Base-by-base conservation (phyloP, 2,113 vertebrate species). In the Eurypyga helias region DNA sequence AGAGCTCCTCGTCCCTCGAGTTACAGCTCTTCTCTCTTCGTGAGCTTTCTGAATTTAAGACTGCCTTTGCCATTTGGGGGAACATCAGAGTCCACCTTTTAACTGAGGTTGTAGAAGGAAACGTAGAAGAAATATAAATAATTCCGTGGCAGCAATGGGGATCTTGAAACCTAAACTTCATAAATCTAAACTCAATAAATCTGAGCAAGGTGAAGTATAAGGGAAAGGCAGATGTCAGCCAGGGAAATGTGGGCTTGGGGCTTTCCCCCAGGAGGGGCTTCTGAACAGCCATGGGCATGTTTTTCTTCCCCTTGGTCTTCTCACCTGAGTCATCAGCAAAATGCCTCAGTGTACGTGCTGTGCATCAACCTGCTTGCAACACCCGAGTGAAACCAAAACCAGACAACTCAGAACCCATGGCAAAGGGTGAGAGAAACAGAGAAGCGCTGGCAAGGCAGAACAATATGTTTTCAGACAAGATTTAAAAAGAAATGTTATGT, bases 391-490 rank as follows among this genome's bases (percentile, higher is more conserved):
- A 89, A 89, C 46, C 48, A 13, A 38, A 82, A 89, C 65, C 41
- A 82, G 52, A 9, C 89, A 96, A 16, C 55, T 49, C 94, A 72
- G 69, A 79, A 19, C 87, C 91, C 82, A 17, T 34, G 84, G 81
- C 45, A 89, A 95, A 72, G 89, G 95, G 89, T 51, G 93, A 94
- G 87, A 79, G 87, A 93, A 95, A 62, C 70, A 91, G 93, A 82
- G 78, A 61, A 69, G 49, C 0, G 0, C 93, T 96, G 93, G 94
- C 95, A 96, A 94, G 81, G 66, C 89, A 95, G 89, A 94, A 97
- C 89, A 96, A 95, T 95, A 92, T 95, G 94, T 97, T 97, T 97
- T 61, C 87, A 94, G 94, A 95, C 91, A 95, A 87, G 95, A 84
- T 91, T 89, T 91, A 55, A 36, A 65, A 89, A 91, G 96, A 89